Evolutionary conservation across 2,888 invertebrate species (phyloP), one percentile per base, ranked within the genome.

Genomic region (Alentia gelatinosa): DNA sequence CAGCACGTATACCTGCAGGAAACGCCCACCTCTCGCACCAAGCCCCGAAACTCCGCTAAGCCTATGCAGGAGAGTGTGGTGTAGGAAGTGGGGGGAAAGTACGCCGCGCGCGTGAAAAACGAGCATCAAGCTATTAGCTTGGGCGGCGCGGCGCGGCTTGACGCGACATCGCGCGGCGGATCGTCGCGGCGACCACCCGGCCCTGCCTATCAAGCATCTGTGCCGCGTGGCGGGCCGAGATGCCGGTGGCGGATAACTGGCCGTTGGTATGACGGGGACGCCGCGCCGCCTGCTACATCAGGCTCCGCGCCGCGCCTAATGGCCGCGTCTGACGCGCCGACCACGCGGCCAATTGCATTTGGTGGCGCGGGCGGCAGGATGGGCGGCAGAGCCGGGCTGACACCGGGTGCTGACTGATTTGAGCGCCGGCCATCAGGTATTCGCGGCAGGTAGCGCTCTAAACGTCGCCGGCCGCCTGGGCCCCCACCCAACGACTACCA

Each of bases 371-470:
- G 30, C n/a, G 83, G 83, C 33, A 1, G 4, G 83, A 39, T 39
- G n/a, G 83, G 42, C 40, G 83, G 83, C 42, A 42, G 83, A 42
- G 42, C 83, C n/a, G 26, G 12, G 23, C 86, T 86, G 86, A 86
- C 86, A 86, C 26, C 39, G 30, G 26, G 50, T n/a, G 42, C 47
- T 86, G 86, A 86, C n/a, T 47, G 86, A 86, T 86, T 33, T 86
- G 83, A 26, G 86, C 50, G 9, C 47, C 50, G 26, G n/a, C 1
- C 47, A 86, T 86, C 86, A 23, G 7, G 23, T 1, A 86, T 42
- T 12, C 86, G 9, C 47, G 30, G 42, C 86, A 86, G 86, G 86
- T 86, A 30, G 9, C 23, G 86, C 5, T 26, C 50, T 47, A 86
- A 47, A 86, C 86, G 30, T 33, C 86, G 19, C 30, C 74, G 15